These are phyloP conservation scores for Heliothis virescens DNA, from an alignment of 1,140 invertebrate genomes.

Conservation along the genomic window DNA sequence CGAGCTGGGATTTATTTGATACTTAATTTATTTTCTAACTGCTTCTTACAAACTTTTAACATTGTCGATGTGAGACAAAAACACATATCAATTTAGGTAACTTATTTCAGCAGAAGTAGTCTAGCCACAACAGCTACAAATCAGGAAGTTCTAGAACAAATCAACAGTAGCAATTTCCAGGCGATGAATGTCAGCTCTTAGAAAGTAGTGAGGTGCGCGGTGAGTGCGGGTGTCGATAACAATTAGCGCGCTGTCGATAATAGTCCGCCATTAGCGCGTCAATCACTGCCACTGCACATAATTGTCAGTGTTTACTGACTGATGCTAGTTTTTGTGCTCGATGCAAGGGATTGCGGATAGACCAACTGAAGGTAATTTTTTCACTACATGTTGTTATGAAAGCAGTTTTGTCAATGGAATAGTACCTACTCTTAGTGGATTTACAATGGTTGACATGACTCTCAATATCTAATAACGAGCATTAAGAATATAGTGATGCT, in stretches of 20 bases:
- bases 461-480: no score
- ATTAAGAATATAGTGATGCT: no score
- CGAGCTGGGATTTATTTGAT: not conserved
- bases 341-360: not conserved
- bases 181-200: slow-evolving; percentile 19
- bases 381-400: not conserved
- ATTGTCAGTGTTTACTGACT: slow-evolving; percentile 31
- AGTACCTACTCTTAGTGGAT: no score
- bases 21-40: no score
- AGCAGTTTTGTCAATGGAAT: no score
- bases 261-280: slow-evolving; percentile 33
- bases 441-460: no score
- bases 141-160: slow-evolving; percentile 1
- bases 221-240: slow-evolving; percentile 34
- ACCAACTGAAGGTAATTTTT: slow-evolving; percentile 4
- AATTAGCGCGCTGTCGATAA: slow-evolving; percentile 39
- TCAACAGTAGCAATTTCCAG: not conserved
- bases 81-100: no score
- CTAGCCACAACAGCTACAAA: not conserved
- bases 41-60: no score
- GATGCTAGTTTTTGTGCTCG: slow-evolving; percentile 14
- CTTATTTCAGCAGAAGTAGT: not conserved
- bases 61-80: no score
- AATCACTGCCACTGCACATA: slow-evolving; percentile 29
- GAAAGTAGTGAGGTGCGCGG: slow-evolving; percentile 23